Base-by-base conservation (phyloP, 2,113 vertebrate genomes). In the Rhea americana region DNA sequence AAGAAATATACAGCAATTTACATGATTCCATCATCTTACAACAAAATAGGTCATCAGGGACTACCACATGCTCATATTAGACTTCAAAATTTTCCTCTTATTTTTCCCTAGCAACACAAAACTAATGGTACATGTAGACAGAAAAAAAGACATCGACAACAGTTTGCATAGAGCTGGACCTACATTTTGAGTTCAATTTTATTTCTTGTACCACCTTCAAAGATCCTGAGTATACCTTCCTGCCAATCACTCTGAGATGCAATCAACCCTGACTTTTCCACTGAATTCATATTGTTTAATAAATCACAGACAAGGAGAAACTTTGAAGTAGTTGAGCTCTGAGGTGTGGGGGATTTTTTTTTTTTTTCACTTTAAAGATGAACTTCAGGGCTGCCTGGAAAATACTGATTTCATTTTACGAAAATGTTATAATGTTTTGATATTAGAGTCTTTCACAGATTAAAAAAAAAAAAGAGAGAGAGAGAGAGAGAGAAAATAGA, bases 21-120 rank as follows among this genome's bases (percentile, higher is more conserved):
- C 9, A 61, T 20, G 72, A 76, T 70, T 68, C n/a, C 45, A 70
- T 62, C 76, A 92, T 82, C 13, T 70, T 76, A 32, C n/a, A 55
- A 62, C 30, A 94, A 87, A 91, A 93, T 10, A 87, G 30, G 37
- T 66, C 50, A 62, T 20, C 8, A 1, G 5, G 26, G 24, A 71
- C 70, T 77, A 92, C 50, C 11, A 92, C 77, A 67, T 77, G 37
- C 32, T 84, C 55, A 47, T 58, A 5, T 63, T 94, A 51, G 85
- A 86, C 67, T 83, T 26, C 12, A 84, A 90, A 86, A 43, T 72
- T 63, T 1, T 75, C 26, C n/a, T 61, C 37, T 37, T 81, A 9
- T 11, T 93, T 86, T 78, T 35, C 18, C 63, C 13, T 50, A 75
- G 65, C 8, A 84, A 72, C 51, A 78, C 16, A 58, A 70, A 82